A percentile compares a stretch with the other conserved stretches of the same genome.
Evolutionary conservation across 2,888 invertebrate species (phyloP).

Genomic region (Teleiodes luculella): DNA sequence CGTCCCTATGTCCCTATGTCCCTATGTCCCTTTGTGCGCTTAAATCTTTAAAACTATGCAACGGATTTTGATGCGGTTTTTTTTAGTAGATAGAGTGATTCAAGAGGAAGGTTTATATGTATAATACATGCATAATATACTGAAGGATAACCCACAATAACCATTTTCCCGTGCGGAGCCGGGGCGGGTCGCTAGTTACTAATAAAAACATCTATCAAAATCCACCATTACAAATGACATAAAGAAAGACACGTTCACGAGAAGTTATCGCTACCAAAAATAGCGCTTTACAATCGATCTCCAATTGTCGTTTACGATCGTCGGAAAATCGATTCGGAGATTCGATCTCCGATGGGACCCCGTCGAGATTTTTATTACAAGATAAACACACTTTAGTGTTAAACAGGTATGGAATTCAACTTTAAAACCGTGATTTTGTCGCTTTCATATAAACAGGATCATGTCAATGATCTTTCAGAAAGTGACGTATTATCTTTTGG

Average conservation of each 20-base stretch:
- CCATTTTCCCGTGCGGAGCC: too few relatives aligned
- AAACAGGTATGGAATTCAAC: not conserved
- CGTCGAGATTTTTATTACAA: conserved; percentile 16
- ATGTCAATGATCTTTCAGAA: too few relatives aligned
- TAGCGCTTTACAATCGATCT: not conserved
- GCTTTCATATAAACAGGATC: not conserved
- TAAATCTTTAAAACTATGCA: too few relatives aligned
- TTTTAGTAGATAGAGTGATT: too few relatives aligned
- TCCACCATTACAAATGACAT: not conserved
- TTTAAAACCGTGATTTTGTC: not conserved
- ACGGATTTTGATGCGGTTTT: too few relatives aligned
- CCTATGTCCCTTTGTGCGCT: too few relatives aligned
- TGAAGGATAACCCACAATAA: too few relatives aligned
- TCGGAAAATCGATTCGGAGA: not conserved
- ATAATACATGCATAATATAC: too few relatives aligned
- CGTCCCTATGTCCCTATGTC: too few relatives aligned
- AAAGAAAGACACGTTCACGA: not conserved
- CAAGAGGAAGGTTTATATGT: too few relatives aligned
- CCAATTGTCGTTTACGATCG: not conserved
- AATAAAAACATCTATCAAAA: not conserved
- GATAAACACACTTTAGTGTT: conserved; percentile 22
- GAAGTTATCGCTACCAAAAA: not conserved
- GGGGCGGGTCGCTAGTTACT: too few relatives aligned
- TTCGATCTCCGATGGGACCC: not conserved
- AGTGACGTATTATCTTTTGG: too few relatives aligned